Evolutionary conservation across 2,888 invertebrate genomes (phyloP), one percentile per base, ranked within the genome.

Genomic region (Drosophila greeni): DNA sequence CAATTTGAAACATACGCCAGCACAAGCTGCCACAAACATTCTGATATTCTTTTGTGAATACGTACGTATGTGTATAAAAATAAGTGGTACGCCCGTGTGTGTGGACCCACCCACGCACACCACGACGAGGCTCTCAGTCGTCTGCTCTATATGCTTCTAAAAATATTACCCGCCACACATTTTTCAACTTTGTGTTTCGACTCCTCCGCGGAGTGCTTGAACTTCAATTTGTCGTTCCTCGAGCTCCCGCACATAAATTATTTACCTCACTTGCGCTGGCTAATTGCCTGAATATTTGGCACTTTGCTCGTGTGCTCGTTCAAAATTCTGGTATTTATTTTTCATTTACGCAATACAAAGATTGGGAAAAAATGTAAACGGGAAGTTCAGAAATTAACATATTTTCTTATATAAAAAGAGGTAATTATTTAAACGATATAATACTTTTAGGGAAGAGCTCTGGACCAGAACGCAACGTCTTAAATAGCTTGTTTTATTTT

Each of bases 1-100:
- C 78, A 74, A 76, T 82, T 79, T 66, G 54, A 79, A 76, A 74
- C 80, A 82, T 76, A 82, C 70, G 76, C 69, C 72, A 66, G 33
- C 79, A 79, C 79, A 78, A 76, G 76, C 65, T 75, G 42, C 42
- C 57, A 56, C 51, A 24, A 52, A 18, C 37, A 57, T 47, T 34
- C 59, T 29, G 48, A 29, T 45, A 43, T 43, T 31, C 24, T 34
- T 47, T 18, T 42, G 11, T 42, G 33, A 31, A 31, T 14, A 31
- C 39, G 20, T 16, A 39, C 14, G 39, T 18, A 26, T 40, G 31
- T 31, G 54, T 40, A 52, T 29, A 57, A 29, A 54, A 58, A 34
- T 54, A 54, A 54, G 55, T 54, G 18, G 26, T 23, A 6, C 16
- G 52, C 36, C 39, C 48, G 37, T 23, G 45, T 26, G 40, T 45